A percentile compares a stretch with the other conserved stretches of the same genome.
Evolutionary conservation across 2,113 vertebrate genomes (phyloP).

Genomic region (Phoxinus phoxinus): DNA sequence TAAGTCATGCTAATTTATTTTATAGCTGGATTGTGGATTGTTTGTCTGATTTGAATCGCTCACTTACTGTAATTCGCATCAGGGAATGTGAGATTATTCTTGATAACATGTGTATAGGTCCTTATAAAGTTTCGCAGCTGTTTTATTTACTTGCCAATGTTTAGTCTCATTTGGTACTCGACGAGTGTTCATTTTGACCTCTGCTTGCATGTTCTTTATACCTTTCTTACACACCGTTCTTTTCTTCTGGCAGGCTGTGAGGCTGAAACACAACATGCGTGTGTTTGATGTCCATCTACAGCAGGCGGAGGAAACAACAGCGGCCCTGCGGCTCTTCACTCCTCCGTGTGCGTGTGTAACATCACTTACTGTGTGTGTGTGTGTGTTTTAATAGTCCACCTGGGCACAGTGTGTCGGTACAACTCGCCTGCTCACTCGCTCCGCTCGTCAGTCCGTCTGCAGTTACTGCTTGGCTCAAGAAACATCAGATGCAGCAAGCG

Average conservation of each 20-base stretch:
- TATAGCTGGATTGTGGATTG: neutral
- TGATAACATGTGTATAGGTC: neutral
- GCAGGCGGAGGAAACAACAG: neutral
- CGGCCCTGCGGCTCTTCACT: neutral
- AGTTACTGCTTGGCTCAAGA: constrained; percentile 20
- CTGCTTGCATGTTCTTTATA: neutral
- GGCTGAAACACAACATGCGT: neutral
- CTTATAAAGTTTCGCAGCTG: neutral
- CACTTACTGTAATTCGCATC: neutral
- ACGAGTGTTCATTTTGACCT: neutral
- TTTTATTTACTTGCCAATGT: neutral
- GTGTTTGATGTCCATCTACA: neutral
- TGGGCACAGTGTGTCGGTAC: constrained; percentile 66
- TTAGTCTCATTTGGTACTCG: neutral
- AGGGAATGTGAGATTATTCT: neutral
- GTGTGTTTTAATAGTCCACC: constrained; percentile 57
- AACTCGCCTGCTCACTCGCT: neutral
- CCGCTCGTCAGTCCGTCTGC: neutral
- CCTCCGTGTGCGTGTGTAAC: constrained; percentile 31
- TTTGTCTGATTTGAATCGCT: neutral
- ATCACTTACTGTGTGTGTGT: constrained; percentile 24
- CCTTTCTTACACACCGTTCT: neutral
- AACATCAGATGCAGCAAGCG: constrained; percentile 52
- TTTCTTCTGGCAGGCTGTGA: neutral
- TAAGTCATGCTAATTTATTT: neutral